Evolutionary conservation across 2,113 vertebrate genomes (phyloP), one percentile per base, ranked within the genome.

Genomic region (Cygnus buccinator): DNA sequence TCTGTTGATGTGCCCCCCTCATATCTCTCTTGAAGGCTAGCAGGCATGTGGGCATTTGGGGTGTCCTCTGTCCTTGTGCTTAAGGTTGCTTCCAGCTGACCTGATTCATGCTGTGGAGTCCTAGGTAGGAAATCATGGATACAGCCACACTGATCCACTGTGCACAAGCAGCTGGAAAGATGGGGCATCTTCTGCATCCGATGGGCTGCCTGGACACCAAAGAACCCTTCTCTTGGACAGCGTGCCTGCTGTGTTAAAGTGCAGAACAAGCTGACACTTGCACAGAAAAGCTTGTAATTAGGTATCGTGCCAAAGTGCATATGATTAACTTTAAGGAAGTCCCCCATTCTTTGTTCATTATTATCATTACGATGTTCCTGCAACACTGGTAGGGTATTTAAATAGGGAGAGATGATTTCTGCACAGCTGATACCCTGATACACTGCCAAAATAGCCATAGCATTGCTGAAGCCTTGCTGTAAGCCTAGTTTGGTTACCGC

Each of bases 31-130:
- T 73, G 59, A 73, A 74, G 70, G 25, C 35, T 73, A 50, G 31
- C 18, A 81, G 59, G 39, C 0, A 1, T 0, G 3, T 4, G 22
- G 10, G 6, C 10, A 15, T 57, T 57, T n/a, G 55, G 46, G n/a
- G 11, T 25, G 20, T 59, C 23, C 15, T 39, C 39, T 8, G 2
- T 29, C 44, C 68, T 55, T 35, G 18, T 62, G 55, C 16, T 67
- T 25, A 13, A 57, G 44, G 26, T 6, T 89, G 16, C 25, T 81
- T 78, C 31, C 68, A 77, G n/a, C 18, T 29, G 15, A 25, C 3
- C 0, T 15, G 46, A 0, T 39, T 12, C 31, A 11, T 50, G 11
- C 59, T 58, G 12, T 73, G 63, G 26, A 76, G 46, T 33, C 28
- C 39, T 11, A 20, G 13, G 9, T 0, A 33, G 13, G 2, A 18